Conservation (phyloP, 1,140 invertebrate species). For the Platorchestia sp. region DNA sequence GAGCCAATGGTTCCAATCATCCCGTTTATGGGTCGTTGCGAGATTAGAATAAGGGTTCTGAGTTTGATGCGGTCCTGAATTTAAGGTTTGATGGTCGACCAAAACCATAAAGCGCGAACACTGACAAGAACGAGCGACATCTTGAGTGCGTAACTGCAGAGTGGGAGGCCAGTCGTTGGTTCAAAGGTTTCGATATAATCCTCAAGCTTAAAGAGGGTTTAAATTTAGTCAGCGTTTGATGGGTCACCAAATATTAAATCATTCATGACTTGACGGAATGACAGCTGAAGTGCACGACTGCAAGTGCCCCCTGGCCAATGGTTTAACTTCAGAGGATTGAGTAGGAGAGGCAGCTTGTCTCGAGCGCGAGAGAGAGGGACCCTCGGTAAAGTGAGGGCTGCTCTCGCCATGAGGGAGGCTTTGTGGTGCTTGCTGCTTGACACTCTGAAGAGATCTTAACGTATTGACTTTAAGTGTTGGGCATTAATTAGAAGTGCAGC, state of each 20-base stretch:
- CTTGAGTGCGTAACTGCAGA: neutral
- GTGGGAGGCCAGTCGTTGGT: neutral
- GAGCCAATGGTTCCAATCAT: neutral
- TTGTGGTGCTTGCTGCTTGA: conserved; percentile 6
- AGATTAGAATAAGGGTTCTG: neutral
- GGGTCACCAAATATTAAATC: conserved; percentile 1
- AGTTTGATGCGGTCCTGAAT: neutral
- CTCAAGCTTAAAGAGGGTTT: neutral
- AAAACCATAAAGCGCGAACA: neutral
- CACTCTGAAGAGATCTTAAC: conserved; percentile 7
- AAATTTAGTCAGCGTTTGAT: neutral
- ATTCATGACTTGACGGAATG: neutral
- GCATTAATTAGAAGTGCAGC: neutral
- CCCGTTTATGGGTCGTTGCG: neutral
- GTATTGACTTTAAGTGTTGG: neutral
- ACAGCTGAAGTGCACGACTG: neutral
- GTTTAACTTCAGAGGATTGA: neutral
- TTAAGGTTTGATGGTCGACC: neutral
- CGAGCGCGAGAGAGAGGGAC: neutral
- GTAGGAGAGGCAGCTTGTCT: neutral
- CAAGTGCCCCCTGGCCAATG: neutral
- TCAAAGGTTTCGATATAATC: neutral
- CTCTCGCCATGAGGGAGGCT: neutral
- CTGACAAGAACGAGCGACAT: neutral
- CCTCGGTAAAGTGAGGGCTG: neutral